phyloP scores from a whole-genome alignment of 2,797 vertebrate species.

The Gobio occitaniae region DNA sequence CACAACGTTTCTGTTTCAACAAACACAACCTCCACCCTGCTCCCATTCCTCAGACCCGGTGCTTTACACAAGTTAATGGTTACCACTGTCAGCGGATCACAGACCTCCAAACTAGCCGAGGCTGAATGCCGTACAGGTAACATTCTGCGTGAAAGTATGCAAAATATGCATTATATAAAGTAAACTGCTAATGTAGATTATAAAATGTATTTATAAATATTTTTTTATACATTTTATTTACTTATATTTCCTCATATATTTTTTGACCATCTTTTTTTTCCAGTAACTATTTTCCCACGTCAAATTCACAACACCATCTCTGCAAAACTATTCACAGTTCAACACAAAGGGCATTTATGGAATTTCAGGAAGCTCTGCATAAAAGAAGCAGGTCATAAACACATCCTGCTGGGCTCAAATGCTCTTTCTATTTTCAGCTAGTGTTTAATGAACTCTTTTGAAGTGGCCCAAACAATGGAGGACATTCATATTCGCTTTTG shows the following conservation, averaged over 20 bases:
- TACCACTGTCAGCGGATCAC: constrained; percentile 83
- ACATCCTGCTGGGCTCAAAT: constrained; percentile 67
- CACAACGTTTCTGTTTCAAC: constrained; percentile 85
- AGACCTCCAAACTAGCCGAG: constrained; percentile 77
- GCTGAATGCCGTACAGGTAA: constrained; percentile 87
- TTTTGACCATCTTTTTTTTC: neutral
- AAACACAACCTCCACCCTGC: constrained; percentile 77
- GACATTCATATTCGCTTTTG: neutral
- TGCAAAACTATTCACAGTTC: constrained; percentile 66
- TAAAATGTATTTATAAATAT: neutral
- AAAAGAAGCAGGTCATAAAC: constrained; percentile 67
- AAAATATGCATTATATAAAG: neutral
- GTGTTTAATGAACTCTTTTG: constrained; percentile 54
- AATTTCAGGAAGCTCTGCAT: constrained; percentile 70
- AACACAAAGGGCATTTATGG: constrained; percentile 67
- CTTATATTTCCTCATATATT: neutral
- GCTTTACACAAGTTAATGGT: constrained; percentile 88
- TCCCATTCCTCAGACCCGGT: constrained; percentile 84
- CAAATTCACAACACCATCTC: constrained; percentile 61
- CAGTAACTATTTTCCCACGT: constrained; percentile 45
- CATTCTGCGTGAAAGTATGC: neutral
- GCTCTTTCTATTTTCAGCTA: constrained; percentile 73
- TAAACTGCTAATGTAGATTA: neutral
- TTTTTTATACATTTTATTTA: neutral
- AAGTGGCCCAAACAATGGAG: constrained; percentile 42